phyloP scores from a whole-genome alignment of 2,113 vertebrate genomes.

The Geococcyx californianus region DNA sequence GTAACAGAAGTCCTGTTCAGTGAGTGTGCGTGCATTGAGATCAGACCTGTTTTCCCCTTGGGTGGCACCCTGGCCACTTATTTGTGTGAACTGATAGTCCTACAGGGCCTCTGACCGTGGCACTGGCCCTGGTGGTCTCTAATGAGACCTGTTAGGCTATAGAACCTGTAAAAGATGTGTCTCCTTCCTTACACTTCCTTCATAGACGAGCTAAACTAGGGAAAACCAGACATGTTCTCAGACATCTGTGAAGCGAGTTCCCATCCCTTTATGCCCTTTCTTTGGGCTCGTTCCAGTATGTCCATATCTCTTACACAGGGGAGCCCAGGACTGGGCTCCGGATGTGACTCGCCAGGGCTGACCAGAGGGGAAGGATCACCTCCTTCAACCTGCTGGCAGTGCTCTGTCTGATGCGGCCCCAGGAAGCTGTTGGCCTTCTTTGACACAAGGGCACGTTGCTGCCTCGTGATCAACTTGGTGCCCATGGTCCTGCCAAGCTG shows the following conservation, averaged over 20 bases:
- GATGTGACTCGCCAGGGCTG: neutral
- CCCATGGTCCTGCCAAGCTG: neutral
- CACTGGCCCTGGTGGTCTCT: neutral
- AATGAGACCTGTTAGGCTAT: neutral
- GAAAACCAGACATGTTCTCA: neutral
- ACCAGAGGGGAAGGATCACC: neutral
- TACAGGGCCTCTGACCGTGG: neutral
- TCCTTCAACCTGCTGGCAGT: fast-evolving
- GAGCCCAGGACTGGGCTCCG: neutral
- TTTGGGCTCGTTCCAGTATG: neutral
- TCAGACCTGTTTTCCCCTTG: neutral
- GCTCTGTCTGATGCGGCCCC: neutral
- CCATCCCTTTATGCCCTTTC: neutral
- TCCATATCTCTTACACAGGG: neutral
- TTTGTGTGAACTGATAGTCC: neutral
- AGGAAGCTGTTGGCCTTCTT: neutral
- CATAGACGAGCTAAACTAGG: neutral
- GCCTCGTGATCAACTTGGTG: neutral
- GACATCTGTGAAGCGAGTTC: neutral
- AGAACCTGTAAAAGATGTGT: neutral
- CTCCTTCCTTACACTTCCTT: neutral
- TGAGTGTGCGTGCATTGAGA: fast-evolving
- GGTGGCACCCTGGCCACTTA: neutral
- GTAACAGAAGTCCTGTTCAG: neutral
- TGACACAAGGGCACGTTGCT: neutral